phyloP scores from a whole-genome alignment of 2,888 invertebrate genomes.

The Hypselothyrea guttata region DNA sequence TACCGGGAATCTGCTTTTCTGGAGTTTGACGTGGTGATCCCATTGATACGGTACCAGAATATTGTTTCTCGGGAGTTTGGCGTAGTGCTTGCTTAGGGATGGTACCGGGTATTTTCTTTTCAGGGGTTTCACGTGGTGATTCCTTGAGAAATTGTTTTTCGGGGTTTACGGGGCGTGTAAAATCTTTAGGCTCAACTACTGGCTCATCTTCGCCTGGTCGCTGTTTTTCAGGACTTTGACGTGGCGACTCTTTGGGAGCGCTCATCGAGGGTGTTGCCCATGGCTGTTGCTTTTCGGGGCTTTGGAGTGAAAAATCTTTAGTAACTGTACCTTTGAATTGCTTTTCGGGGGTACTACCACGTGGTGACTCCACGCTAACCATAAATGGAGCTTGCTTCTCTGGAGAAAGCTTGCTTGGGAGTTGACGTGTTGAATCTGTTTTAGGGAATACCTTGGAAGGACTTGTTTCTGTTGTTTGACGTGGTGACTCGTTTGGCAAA shows the following conservation, averaged over 20 bases:
- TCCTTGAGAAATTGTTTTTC: slow-evolving; percentile 27
- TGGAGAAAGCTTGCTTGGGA: slow-evolving; percentile 4
- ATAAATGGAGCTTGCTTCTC: no score
- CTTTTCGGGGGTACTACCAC: not conserved
- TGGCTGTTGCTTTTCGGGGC: slow-evolving; percentile 5
- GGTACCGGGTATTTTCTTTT: not conserved
- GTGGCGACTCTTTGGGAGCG: slow-evolving; percentile 6
- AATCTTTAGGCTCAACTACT: not conserved
- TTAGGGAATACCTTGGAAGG: not conserved
- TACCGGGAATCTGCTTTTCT: slow-evolving; percentile 7
- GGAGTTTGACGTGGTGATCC: slow-evolving; percentile 13
- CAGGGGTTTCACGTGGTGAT: slow-evolving; percentile 36
- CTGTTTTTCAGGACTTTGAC: slow-evolving; percentile 13
- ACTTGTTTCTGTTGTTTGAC: slow-evolving; percentile 7
- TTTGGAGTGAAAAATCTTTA: slow-evolving; percentile 7
- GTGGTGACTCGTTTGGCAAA: slow-evolving; percentile 20
- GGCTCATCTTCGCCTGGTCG: not conserved
- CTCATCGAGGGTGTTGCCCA: not conserved
- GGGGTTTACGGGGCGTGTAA: slow-evolving; percentile 17
- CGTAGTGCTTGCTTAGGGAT: slow-evolving; percentile 8
- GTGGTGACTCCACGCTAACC: slow-evolving; percentile 1
- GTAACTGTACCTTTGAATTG: slow-evolving; percentile 1
- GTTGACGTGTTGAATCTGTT: not conserved
- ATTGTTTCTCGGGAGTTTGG: slow-evolving; percentile 23
- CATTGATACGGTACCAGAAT: not conserved